phyloP scores from a whole-genome alignment of 2,888 invertebrate species.

The Lithophane socia region DNA sequence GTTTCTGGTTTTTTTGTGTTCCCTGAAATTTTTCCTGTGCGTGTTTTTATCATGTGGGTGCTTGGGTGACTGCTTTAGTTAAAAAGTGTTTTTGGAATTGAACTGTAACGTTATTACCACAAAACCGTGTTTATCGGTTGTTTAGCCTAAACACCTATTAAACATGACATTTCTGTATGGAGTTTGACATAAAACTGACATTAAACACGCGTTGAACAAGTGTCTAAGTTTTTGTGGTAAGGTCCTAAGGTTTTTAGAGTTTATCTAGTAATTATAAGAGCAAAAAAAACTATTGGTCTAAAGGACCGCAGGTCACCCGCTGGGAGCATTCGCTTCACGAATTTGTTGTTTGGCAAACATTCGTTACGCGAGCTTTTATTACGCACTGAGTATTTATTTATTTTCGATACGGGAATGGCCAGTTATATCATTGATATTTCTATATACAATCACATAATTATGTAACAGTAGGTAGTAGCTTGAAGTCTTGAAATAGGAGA shows the following conservation, averaged over 20 bases:
- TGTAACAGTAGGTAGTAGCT: too few relatives aligned
- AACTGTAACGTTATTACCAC: neutral
- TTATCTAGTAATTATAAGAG: neutral
- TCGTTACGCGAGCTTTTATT: neutral
- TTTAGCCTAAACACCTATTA: too few relatives aligned
- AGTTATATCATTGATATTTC: neutral
- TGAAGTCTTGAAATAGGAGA: neutral
- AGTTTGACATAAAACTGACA: too few relatives aligned
- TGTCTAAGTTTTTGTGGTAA: too few relatives aligned
- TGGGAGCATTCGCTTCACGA: neutral
- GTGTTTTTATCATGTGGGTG: slow-evolving; percentile 15
- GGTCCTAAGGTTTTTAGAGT: too few relatives aligned
- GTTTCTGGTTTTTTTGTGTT: slow-evolving; percentile 28
- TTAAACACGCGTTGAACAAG: too few relatives aligned
- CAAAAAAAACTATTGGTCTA: neutral
- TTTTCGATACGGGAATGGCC: neutral
- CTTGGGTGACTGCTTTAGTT: slow-evolving; percentile 1
- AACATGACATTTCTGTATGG: too few relatives aligned
- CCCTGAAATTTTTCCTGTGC: slow-evolving; percentile 13
- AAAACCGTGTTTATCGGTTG: too few relatives aligned
- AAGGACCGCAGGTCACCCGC: neutral
- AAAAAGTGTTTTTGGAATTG: neutral
- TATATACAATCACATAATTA: neutral
- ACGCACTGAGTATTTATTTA: neutral
- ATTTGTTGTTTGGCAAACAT: neutral